Evolutionary conservation across 2,888 invertebrate genomes (phyloP), one percentile per base, ranked within the genome.

Genomic region (Amblyjoppa proteus): DNA sequence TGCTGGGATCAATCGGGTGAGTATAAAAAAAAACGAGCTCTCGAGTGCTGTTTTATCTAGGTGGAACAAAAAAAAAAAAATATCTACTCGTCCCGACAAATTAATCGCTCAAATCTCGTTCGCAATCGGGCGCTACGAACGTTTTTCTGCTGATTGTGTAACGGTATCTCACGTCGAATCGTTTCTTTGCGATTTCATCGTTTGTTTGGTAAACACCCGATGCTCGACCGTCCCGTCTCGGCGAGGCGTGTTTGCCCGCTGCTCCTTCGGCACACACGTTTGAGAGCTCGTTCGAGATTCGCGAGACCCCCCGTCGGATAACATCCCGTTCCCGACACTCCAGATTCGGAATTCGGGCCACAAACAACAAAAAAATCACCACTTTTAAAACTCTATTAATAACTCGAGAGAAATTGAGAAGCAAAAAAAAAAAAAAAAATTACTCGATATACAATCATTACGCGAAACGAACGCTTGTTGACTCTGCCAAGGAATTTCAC

Each of bases 1-100:
- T 95, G 95, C 93, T 96, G 96, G 96, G 96, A 96, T 49, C 91
- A 94, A 45, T 94, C 95, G 94, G 96, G 96, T 96, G 91, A 95
- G 95, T 90, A 28, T n/a, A 20, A 20, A 5, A 58, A 58, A 9
- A 58, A 58, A 58, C 2, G 25, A 28, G n/a, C 25, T 25, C 28
- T 11, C 25, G 9, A 28, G 13, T 4, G 28, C 25, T 58, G 11
- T 28, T 58, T 58, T 13, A 58, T 58, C 13, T 25, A 25, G 4
- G 28, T 1, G 1, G 25, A 49, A 4, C 11, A 6, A 20, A 25
- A 56, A 6, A 20, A 25, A 56, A 56, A 20, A n/a, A 20, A 56
- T 53, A 56, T 56, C 11, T 11, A 13, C 58, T 25, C 28, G 25
- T 58, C 28, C 4, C 58, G 58, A 58, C 25, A 9, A 58, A 58